Conservation (phyloP, 2,797 vertebrate species). For the Liasis olivaceus region DNA sequence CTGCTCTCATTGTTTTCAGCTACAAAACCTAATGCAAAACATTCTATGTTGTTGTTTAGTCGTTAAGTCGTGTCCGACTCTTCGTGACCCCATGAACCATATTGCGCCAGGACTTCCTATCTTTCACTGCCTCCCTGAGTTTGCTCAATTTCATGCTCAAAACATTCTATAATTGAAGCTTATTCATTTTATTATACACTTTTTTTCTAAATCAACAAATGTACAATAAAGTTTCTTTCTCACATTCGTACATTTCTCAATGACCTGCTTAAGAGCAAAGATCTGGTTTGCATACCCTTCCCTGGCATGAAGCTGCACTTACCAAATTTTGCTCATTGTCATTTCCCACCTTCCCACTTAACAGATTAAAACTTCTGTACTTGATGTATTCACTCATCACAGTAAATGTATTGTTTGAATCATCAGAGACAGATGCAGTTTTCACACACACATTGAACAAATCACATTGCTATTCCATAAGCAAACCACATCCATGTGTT, state of each 20-base stretch:
- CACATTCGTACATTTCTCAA: not conserved
- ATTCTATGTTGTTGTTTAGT: too few relatives aligned
- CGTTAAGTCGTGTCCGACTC: too few relatives aligned
- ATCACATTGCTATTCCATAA: not conserved
- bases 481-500: not conserved
- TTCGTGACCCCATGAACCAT: too few relatives aligned
- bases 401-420: not conserved
- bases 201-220: not conserved
- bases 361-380: not conserved
- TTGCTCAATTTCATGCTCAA: too few relatives aligned
- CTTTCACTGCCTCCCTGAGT: too few relatives aligned
- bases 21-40: not conserved
- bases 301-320: not conserved
- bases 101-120: too few relatives aligned
- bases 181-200: not conserved
- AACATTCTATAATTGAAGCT: not conserved
- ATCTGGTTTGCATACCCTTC: not conserved
- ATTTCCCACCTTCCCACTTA: slow-evolving; percentile 26
- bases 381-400: not conserved
- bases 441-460: not conserved
- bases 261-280: not conserved
- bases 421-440: not conserved
- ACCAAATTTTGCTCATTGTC: slow-evolving; percentile 24
- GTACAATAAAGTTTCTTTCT: not conserved
- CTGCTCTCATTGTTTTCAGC: not conserved